Evolutionary conservation across 2,888 invertebrate genomes (phyloP).

Genomic region (Diarsia rubi): DNA sequence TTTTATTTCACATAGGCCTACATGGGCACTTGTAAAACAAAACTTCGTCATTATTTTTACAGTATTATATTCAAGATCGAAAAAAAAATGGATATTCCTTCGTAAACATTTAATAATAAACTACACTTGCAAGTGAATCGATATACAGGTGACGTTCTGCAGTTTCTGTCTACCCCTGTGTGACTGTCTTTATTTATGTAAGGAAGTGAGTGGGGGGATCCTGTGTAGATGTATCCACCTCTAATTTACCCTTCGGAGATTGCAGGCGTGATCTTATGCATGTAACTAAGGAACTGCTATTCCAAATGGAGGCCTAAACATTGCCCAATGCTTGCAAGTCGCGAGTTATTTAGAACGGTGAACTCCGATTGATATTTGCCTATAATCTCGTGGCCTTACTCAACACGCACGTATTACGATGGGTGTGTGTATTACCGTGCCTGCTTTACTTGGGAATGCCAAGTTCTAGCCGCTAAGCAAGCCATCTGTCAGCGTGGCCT

Average conservation of each 20-base stretch:
- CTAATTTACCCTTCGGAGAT: no score
- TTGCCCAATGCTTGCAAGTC: background rate
- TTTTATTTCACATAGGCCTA: no score
- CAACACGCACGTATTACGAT: background rate
- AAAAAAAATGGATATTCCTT: no score
- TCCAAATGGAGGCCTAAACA: background rate
- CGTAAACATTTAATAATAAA: no score
- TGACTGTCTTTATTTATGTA: background rate
- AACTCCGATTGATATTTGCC: slow-evolving; percentile 8
- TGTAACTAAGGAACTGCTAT: background rate
- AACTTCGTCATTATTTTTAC: no score
- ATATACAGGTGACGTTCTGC: background rate
- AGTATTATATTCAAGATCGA: no score
- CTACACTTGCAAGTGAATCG: background rate
- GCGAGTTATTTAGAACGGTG: background rate
- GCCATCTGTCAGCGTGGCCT: background rate
- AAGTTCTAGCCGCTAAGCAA: background rate
- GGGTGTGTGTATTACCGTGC: slow-evolving; percentile 1
- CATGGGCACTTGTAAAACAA: no score
- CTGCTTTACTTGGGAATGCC: slow-evolving; percentile 34
- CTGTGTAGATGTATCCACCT: no score
- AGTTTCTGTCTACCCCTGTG: background rate
- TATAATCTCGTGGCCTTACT: background rate
- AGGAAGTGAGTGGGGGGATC: no score
- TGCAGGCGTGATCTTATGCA: background rate